Conservation (phyloP, 92 coral and sea anemone genomes). For the Bergia sp. region DNA sequence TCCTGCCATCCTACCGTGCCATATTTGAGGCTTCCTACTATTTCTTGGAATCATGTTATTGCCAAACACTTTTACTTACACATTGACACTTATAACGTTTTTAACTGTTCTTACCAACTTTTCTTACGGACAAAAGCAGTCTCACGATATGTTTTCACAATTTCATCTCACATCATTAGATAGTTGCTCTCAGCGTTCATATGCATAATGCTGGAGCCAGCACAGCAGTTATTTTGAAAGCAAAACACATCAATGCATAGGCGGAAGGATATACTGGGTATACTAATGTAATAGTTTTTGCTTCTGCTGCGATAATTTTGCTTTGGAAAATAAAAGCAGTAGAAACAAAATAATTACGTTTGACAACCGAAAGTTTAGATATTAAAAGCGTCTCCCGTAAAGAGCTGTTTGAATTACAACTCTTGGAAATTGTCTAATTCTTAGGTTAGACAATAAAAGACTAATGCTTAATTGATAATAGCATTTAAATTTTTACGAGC, state of each 20-base stretch:
- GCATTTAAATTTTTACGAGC: slow-evolving; percentile 4
- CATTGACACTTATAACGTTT: neutral
- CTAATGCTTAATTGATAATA: slow-evolving; percentile 6
- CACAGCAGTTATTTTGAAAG: slow-evolving; percentile 16
- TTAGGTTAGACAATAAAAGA: slow-evolving; percentile 1
- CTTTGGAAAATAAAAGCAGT: neutral
- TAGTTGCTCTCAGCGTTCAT: neutral
- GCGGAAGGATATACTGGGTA: slow-evolving; percentile 13
- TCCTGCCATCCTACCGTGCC: neutral
- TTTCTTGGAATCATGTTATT: neutral
- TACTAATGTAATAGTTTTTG: slow-evolving; percentile 22
- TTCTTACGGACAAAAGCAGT: neutral
- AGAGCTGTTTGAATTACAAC: slow-evolving; percentile 1
- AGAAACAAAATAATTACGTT: neutral
- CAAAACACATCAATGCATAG: slow-evolving; percentile 15
- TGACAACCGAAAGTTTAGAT: neutral
- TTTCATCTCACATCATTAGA: neutral
- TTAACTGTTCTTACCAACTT: neutral
- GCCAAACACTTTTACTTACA: neutral
- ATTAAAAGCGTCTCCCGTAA: neutral
- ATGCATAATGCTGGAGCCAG: neutral
- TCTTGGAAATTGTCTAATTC: slow-evolving; percentile 5
- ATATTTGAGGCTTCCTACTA: neutral
- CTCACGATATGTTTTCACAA: neutral
- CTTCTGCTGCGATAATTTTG: slow-evolving; percentile 33